A percentile compares a stretch with the other conserved stretches of the same genome.
Conservation (phyloP, 2,797 vertebrate genomes). For the Phoxinus dragarum region DNA sequence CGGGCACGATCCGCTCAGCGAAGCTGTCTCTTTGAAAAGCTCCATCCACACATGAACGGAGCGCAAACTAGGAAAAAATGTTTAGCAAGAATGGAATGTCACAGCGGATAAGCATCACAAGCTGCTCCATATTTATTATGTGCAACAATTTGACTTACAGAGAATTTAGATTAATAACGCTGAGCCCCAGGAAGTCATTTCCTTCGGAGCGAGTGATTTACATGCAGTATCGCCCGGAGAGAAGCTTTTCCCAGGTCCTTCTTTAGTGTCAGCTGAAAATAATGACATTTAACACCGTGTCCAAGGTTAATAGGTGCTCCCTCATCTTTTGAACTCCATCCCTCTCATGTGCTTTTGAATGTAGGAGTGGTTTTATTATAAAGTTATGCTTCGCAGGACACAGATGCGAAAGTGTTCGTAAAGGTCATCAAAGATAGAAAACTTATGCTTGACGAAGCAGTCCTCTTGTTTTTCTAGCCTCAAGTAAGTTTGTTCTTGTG, state of each 20-base stretch:
- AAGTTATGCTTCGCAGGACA: slow-evolving; percentile 46
- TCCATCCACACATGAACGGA: slow-evolving; percentile 74
- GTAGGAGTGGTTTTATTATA: slow-evolving; percentile 53
- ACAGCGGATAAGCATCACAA: slow-evolving; percentile 84
- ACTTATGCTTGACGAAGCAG: slow-evolving; percentile 34
- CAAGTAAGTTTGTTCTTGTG: neutral
- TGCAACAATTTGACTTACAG: slow-evolving; percentile 95
- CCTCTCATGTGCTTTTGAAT: slow-evolving; percentile 63
- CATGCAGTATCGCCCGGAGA: slow-evolving; percentile 90
- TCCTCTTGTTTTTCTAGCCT: neutral
- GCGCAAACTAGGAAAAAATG: slow-evolving; percentile 67
- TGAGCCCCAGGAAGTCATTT: slow-evolving; percentile 96
- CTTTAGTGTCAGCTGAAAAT: slow-evolving; percentile 92
- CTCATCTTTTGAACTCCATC: slow-evolving; percentile 86
- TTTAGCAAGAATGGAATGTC: slow-evolving; percentile 80
- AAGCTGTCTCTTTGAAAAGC: slow-evolving; percentile 75
- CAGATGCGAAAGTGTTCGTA: slow-evolving; percentile 55
- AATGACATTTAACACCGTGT: slow-evolving; percentile 98
- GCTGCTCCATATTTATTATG: slow-evolving; percentile 95
- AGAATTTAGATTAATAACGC: slow-evolving; percentile 99
- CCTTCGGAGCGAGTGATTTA: slow-evolving; percentile 97
- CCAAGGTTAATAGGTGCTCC: slow-evolving; percentile 98
- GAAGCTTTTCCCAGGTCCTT: slow-evolving; percentile 84
- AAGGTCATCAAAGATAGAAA: slow-evolving; percentile 55
- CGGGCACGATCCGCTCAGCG: slow-evolving; percentile 72